These are phyloP conservation scores for Leptinotarsa texana DNA, from an alignment of 1,140 invertebrate species.

Conservation along the genomic window DNA sequence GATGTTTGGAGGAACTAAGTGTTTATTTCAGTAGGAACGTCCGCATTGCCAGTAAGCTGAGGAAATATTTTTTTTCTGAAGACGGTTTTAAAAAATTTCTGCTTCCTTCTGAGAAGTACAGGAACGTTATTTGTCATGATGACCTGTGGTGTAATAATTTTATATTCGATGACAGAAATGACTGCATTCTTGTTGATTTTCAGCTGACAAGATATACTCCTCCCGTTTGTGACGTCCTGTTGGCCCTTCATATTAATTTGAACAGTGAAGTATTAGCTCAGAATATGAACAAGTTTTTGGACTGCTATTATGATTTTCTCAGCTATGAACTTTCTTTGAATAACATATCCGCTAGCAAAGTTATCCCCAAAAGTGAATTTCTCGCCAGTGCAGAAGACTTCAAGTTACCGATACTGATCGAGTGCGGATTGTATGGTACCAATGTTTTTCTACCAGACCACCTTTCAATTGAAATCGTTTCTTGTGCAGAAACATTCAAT, in stretches of 20 bases:
- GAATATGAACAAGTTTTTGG: not conserved
- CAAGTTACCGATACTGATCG: constrained; percentile 15
- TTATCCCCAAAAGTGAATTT: constrained; percentile 21
- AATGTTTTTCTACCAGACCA: constrained; percentile 17
- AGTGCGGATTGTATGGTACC: constrained; percentile 20
- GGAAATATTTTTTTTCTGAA: not conserved
- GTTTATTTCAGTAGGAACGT: not conserved
- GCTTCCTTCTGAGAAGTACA: not conserved
- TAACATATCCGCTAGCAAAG: not conserved
- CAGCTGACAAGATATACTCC: constrained; percentile 28
- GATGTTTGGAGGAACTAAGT: not conserved
- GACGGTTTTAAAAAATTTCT: not conserved
- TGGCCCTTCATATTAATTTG: constrained; percentile 19
- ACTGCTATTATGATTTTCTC: constrained; percentile 8
- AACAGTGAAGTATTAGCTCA: not conserved
- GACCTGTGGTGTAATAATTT: constrained; percentile 28
- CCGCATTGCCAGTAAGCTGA: not conserved
- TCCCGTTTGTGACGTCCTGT: constrained; percentile 21
- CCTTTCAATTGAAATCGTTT: not conserved
- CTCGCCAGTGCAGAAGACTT: constrained; percentile 8
- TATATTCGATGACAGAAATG: constrained; percentile 27
- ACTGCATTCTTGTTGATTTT: constrained; percentile 27
- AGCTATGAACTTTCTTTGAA: not conserved
- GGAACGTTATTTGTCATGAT: constrained; percentile 1
- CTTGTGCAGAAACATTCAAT: not conserved